Base-by-base conservation (phyloP, 53 echinoderm and acorn worm species). In the Paracentrotus lividus region DNA sequence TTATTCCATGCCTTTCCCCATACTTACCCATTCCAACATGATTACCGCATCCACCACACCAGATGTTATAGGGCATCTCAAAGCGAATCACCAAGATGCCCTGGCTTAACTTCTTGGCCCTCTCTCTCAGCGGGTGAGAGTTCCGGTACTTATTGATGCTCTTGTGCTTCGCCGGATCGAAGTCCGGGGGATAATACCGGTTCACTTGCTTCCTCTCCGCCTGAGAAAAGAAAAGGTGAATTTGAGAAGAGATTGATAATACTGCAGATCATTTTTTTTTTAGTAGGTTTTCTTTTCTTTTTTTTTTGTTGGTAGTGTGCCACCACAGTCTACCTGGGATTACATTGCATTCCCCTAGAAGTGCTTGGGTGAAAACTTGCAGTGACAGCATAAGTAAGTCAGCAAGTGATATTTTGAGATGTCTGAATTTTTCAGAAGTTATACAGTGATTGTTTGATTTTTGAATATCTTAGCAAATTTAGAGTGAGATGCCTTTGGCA, bases 51-150 rank as follows among this genome's bases (percentile, higher is more conserved):
- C 99, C 99, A 13, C 96, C 96, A 96, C 99, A 99, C 99, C 99
- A 99, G 66, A 97, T 97, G 93, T 99, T 96, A 88, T 99, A 99
- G 14, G 99, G 99, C 97, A 99, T 97, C 94, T 99, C 99, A 96
- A 97, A 99, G 27, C 99, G 95, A 59, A 99, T 99, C 77, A 99
- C 97, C 90, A 99, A 94, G 93, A 99, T 99, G 16, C 99, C 99
- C 47, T 97, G 96, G 85, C 95, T 92, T 90, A 99, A 93, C 64
- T 97, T 96, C 92, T 96, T 96, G 93, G 97, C 97, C 85, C 99
- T 93, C 84, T 97, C 97, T 31, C 97, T 95, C 55, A 99, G 95
- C 33, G 99, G 97, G 92, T 99, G 99, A n/a, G 96, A 96, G 92
- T 96, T 96, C 54, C 96, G 96, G 93, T 97, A 99, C 88, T 96